Evolutionary conservation across 2,888 invertebrate species (phyloP).

Genomic region (Ceratothoa steindachneri): DNA sequence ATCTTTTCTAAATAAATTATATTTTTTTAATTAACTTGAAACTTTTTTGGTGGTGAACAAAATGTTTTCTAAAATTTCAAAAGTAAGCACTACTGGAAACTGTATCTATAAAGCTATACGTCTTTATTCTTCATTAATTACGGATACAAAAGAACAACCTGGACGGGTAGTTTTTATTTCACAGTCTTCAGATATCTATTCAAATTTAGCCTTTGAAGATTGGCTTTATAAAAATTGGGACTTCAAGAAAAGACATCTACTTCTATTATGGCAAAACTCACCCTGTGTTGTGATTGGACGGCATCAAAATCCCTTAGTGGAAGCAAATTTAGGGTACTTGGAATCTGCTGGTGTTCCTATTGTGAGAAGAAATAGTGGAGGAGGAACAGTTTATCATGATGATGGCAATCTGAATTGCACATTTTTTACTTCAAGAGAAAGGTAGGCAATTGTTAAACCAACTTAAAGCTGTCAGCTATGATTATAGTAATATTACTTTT

Average conservation of each 20-base stretch:
- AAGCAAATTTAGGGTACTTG: conserved; percentile 72
- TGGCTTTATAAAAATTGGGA: conserved; percentile 88
- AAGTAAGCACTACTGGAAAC: neutral
- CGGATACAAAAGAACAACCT: neutral
- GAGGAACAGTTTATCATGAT: conserved; percentile 96
- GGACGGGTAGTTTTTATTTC: conserved; percentile 78
- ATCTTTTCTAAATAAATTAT: neutral
- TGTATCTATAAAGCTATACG: neutral
- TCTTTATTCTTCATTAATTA: neutral
- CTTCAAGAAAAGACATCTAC: conserved; percentile 73
- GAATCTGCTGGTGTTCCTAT: conserved; percentile 66
- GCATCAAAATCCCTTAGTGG: conserved; percentile 94
- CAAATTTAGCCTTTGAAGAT: conserved; percentile 91
- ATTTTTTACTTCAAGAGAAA: conserved; percentile 77
- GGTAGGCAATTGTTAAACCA: conserved; percentile 50
- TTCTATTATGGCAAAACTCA: conserved; percentile 87
- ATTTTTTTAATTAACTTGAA: too few species aligned
- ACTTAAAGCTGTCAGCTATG: neutral
- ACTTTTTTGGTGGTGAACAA: neutral
- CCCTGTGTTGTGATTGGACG: conserved; percentile 94
- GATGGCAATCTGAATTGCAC: conserved; percentile 86
- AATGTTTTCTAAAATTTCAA: neutral
- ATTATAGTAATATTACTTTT: neutral
- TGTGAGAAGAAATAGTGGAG: conserved; percentile 87
- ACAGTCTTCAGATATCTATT: conserved; percentile 81